phyloP scores from a whole-genome alignment of 2,113 vertebrate species.

The Marmota monax region DNA sequence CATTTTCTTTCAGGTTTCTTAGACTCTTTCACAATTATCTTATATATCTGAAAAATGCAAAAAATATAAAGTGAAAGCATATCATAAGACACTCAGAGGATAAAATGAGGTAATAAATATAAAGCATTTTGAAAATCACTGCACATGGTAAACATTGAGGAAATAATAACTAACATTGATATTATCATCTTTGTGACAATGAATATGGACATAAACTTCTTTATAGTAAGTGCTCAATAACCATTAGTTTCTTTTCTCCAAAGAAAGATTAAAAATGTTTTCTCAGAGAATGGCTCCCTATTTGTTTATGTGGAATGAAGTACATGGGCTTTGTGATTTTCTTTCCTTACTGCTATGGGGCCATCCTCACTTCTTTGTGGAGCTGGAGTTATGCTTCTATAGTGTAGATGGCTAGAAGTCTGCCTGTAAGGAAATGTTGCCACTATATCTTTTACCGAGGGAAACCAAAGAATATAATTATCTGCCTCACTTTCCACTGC shows the following conservation, averaged over 20 bases:
- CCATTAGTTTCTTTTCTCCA: neutral
- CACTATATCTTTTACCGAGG: conserved; percentile 31
- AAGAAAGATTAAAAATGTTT: neutral
- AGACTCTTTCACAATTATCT: neutral
- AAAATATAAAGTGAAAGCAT: neutral
- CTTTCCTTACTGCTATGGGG: neutral
- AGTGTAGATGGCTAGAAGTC: conserved; percentile 17
- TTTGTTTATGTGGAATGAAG: neutral
- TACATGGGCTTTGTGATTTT: neutral
- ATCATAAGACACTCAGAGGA: neutral
- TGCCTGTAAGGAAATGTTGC: conserved; percentile 55
- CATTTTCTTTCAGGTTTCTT: neutral
- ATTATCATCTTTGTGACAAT: neutral
- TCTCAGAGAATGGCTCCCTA: neutral
- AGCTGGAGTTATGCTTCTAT: conserved; percentile 32
- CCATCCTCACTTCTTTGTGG: conserved; percentile 26
- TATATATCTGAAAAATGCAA: neutral
- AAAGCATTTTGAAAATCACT: neutral
- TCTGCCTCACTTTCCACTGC: conserved; percentile 61
- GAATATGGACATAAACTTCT: neutral
- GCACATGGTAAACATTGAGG: neutral
- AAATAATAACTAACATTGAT: neutral
- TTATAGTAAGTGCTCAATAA: neutral
- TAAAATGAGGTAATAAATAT: neutral
- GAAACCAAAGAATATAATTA: conserved; percentile 72